phyloP scores from a whole-genome alignment of 2,113 vertebrate genomes.

The Petroica traversi region DNA sequence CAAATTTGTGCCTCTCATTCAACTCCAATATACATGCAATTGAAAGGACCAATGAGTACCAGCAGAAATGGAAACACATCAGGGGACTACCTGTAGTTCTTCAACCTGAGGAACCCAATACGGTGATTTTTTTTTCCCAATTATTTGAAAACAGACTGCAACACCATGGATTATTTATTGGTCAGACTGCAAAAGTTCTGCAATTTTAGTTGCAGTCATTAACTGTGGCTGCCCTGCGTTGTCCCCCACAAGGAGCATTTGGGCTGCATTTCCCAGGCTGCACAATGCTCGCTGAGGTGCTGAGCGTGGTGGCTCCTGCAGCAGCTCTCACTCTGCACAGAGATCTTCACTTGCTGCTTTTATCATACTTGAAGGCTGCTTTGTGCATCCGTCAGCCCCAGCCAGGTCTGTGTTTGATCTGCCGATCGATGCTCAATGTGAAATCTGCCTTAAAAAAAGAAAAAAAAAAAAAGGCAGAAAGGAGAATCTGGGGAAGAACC shows the following conservation, averaged over 20 bases:
- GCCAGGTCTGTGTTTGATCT: neutral
- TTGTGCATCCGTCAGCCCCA: neutral
- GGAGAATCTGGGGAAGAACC: neutral
- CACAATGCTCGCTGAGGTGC: accelerated
- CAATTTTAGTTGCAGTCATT: neutral
- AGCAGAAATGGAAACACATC: neutral
- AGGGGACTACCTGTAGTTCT: neutral
- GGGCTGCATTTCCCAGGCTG: neutral
- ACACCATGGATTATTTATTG: neutral
- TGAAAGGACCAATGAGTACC: neutral
- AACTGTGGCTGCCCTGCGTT: neutral
- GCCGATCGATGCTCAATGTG: accelerated
- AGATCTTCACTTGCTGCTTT: neutral
- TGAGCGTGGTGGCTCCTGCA: neutral
- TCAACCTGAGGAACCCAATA: neutral
- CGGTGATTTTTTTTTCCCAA: neutral
- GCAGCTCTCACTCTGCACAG: neutral
- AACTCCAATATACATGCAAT: neutral
- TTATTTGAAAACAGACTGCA: neutral
- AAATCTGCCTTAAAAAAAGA: neutral
- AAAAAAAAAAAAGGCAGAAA: neutral
- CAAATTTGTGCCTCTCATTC: neutral
- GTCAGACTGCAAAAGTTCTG: neutral
- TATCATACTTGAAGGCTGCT: neutral
- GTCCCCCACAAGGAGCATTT: neutral